Evolutionary conservation across 2,797 vertebrate genomes (phyloP), one percentile per base, ranked within the genome.

Genomic region (Myripristis jacobus): DNA sequence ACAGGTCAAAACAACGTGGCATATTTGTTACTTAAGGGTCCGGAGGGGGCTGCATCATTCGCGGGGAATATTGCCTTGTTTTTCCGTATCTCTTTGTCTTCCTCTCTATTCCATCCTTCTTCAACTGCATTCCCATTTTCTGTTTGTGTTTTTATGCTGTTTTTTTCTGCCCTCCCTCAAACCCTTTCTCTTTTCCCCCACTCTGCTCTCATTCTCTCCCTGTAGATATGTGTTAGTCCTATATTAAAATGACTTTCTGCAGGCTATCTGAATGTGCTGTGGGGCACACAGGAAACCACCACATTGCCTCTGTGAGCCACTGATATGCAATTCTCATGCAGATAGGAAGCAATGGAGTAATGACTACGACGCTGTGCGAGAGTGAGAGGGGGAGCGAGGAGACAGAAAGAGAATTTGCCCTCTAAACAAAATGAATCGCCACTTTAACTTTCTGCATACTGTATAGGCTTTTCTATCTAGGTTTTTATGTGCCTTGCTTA

Each of bases 301-400:
- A 31, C 4, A 0, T 68, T 46, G 63, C 61, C 60, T 81, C 74
- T 89, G 80, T 79, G 77, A 77, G 61, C 69, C 13, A 70, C 67
- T 80, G 70, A 86, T 89, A 83, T 81, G 81, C 82, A 87, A 79
- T 91, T 87, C 69, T 86, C 75, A 88, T 91, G 83, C 77, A 89
- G 77, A 89, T 89, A 75, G 56, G 68, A 83, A 43, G 73, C 60
- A 36, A 2, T 4, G 25, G 63, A 27, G 70, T 83, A 80, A 85
- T 84, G 77, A 29, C 6, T 31, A 41, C 13, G 27, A n/a, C 2
- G 27, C 12, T n/a, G 53, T n/a, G 29, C 1, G 16, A 10, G 53
- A 77, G 66, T 67, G 76, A 52, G 66, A 65, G 68, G 75, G 55
- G 48, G 58, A 72, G 70, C 64, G 75, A 64, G 52, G 34, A 57